Conservation (phyloP, 2,888 invertebrate genomes). For the Agrochola lychnidis region DNA sequence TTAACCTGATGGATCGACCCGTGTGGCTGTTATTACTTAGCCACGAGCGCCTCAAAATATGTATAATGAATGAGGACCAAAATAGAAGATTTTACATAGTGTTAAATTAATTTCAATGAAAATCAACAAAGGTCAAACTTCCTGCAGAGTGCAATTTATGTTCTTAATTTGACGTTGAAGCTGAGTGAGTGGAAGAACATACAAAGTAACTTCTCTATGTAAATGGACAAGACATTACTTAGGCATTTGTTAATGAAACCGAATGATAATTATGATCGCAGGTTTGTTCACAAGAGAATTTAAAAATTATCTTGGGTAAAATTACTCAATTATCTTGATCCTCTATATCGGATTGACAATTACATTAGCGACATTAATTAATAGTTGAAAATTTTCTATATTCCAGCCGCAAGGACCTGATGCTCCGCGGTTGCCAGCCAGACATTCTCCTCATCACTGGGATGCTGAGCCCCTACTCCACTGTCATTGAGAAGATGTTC, state of each 20-base stretch:
- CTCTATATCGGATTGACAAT: not conserved
- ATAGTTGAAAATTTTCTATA: not conserved
- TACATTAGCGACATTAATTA: not conserved
- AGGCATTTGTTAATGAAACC: not conserved
- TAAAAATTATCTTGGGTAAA: not conserved
- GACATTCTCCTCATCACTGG: conserved; percentile 96
- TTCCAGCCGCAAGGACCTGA: conserved; percentile 93
- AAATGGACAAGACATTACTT: not conserved
- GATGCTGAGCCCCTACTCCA: conserved; percentile 94
- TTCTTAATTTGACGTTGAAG: not conserved
- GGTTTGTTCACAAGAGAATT: not conserved
- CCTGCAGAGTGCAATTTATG: not conserved
- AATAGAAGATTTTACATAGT: not conserved
- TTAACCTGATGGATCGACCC: too few relatives aligned
- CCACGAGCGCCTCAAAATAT: too few relatives aligned
- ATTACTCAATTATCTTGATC: not conserved
- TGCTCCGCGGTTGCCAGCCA: conserved; percentile 93
- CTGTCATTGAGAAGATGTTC: conserved; percentile 95
- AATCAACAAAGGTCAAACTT: not conserved
- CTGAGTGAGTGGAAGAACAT: not conserved
- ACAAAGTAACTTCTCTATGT: not conserved
- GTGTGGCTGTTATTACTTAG: too few relatives aligned
- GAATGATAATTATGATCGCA: not conserved
- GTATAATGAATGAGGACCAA: not conserved
- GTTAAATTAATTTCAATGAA: not conserved